phyloP scores from a whole-genome alignment of 2,888 invertebrate species.

The Melanostoma scalare region DNA sequence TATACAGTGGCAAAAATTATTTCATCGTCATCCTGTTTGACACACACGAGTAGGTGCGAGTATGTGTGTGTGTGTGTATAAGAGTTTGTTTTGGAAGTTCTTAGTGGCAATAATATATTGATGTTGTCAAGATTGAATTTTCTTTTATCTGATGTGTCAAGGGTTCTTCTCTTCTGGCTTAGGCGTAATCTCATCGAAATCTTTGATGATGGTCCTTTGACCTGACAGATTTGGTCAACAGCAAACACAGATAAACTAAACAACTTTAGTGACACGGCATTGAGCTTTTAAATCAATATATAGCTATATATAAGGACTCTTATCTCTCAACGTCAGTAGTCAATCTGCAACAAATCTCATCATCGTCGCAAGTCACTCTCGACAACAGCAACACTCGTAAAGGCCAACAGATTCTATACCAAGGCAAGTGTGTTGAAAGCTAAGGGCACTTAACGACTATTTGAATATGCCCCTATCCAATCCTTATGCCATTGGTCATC shows the following conservation, averaged over 20 bases:
- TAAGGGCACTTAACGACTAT: neutral
- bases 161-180: neutral
- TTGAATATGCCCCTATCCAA: neutral
- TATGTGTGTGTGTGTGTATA: conserved; percentile 3
- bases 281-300: too few relatives aligned
- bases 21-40: conserved; percentile 22
- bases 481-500: neutral
- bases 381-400: too few relatives aligned
- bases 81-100: conserved; percentile 12
- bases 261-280: neutral
- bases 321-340: too few relatives aligned
- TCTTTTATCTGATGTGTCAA: conserved; percentile 10
- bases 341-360: too few relatives aligned
- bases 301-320: too few relatives aligned
- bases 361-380: too few relatives aligned
- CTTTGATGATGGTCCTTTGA: conserved; percentile 12
- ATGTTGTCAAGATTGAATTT: conserved; percentile 46
- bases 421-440: too few relatives aligned
- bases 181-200: conserved; percentile 41
- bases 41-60: neutral
- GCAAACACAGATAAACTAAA: neutral
- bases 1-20: conserved; percentile 14
- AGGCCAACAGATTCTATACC: too few relatives aligned
- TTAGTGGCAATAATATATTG: conserved; percentile 37
- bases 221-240: conserved; percentile 8